Evolutionary conservation across 2,113 vertebrate genomes (phyloP).

Genomic region (Pseudopipra pipra): DNA sequence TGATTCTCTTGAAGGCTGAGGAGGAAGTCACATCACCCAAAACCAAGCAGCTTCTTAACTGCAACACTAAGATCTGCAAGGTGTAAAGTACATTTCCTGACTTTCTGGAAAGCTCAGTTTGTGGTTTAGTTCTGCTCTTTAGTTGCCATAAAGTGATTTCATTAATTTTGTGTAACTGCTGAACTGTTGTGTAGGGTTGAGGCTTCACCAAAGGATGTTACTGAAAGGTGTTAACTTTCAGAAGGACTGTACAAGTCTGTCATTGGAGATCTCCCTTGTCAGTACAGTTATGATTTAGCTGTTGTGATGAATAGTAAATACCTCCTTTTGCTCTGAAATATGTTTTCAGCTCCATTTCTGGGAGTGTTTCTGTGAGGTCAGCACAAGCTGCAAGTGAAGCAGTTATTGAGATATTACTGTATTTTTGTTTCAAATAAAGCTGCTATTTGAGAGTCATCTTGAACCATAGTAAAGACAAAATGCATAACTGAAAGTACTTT

Average conservation of each 20-base stretch:
- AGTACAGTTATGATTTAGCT: background rate
- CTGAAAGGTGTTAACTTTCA: background rate
- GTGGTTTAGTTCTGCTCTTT: background rate
- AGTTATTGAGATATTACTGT: background rate
- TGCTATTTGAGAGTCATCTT: background rate
- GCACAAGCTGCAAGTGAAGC: background rate
- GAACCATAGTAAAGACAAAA: background rate
- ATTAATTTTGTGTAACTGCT: background rate
- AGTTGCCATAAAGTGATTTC: background rate
- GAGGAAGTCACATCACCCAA: background rate
- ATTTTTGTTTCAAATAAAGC: background rate
- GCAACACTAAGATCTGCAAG: background rate
- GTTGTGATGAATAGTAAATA: background rate
- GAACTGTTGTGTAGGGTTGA: background rate
- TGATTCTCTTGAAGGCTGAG: background rate
- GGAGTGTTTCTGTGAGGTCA: background rate
- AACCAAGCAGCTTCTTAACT: background rate
- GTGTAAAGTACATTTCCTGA: background rate
- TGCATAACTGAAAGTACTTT: background rate
- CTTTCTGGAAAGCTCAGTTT: background rate
- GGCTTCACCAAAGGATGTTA: accelerated
- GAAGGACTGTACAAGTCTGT: background rate
- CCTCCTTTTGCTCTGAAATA: background rate
- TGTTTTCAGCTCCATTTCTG: background rate
- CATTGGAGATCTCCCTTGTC: background rate